These are phyloP conservation scores for Ariopsis seemanni DNA, from an alignment of 2,113 vertebrate species.

Conservation along the genomic window DNA sequence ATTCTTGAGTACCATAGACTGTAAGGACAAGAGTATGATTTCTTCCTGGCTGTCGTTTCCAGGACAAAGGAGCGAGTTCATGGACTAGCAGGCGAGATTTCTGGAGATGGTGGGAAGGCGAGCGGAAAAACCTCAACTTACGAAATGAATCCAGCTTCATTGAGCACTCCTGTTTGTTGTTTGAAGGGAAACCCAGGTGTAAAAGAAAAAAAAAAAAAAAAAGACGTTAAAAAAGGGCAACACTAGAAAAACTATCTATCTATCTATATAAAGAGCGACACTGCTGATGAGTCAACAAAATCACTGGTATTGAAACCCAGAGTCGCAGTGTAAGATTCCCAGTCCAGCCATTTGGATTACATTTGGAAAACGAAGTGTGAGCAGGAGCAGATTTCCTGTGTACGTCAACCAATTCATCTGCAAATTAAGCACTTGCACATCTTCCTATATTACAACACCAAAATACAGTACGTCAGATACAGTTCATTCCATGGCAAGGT, in stretches of 20 bases:
- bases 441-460: constrained; percentile 43
- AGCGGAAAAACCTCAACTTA: not conserved
- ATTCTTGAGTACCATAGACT: constrained; percentile 47
- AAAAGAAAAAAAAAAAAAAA: not conserved
- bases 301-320: not conserved
- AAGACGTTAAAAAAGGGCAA: not conserved
- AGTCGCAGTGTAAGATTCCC: not conserved
- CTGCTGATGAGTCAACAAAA: not conserved
- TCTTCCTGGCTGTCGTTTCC: constrained; percentile 2
- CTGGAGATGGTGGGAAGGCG: not conserved
- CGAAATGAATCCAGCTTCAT: not conserved
- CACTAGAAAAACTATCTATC: too few species aligned
- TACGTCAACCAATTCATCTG: not conserved
- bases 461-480: constrained; percentile 57
- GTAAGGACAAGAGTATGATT: not conserved
- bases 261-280: not conserved
- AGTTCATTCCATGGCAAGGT: constrained; percentile 41
- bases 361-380: not conserved
- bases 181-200: not conserved
- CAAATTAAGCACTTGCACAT: constrained; percentile 6
- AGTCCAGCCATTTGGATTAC: not conserved
- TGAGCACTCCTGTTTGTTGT: not conserved
- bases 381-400: not conserved
- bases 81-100: not conserved
- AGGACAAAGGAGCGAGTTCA: not conserved